Evolutionary conservation across 2,888 invertebrate genomes (phyloP), one percentile per base, ranked within the genome.

Genomic region (Xylophagus ater): DNA sequence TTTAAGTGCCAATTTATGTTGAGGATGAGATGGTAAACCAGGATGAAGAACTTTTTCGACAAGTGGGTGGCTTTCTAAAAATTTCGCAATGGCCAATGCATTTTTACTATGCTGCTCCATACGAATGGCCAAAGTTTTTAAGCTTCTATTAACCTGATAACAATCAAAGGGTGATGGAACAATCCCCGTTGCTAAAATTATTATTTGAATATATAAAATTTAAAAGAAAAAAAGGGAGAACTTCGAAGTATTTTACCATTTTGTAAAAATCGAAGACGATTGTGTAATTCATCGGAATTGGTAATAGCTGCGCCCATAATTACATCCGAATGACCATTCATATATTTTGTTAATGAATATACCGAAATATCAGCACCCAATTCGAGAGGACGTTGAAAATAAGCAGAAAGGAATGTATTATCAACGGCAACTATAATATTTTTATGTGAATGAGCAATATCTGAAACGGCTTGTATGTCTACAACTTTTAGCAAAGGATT

Each of bases 101-200:
- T 81, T 93, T 44, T 73, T 73, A 65, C 79, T 81, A 60, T 96
- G 93, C 49, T 82, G 77, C 47, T 83, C 75, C 96, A 98, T 96
- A 38, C 97, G 72, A 18, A 97, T 53, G 4, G 86, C 81, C 18
- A 98, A 69, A 0, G 97, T 98, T 68, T 96, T 97, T 43, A 97
- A 66, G 54, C 96, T 89, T 46, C 92, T 75, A 57, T 87, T 90
- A 0, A 94, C 92, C 57, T 92, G 72, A 58, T 80, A 88, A 61
- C 97, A 96, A 62, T 98, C 98, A 58, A 94, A 92, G 0, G 98
- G 93, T 0, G 96, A 88, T 2, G 98, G 96, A 10, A 97, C 81
- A 29, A 86, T 78, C 36, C 98, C 98, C 25, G 52, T 52, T 13
- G 63, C 63, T 57, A 8, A 23, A 8, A 23, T 8, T 23, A 23